Base-by-base conservation (phyloP, 2,888 invertebrate genomes). In the Chymomyza amoena region DNA sequence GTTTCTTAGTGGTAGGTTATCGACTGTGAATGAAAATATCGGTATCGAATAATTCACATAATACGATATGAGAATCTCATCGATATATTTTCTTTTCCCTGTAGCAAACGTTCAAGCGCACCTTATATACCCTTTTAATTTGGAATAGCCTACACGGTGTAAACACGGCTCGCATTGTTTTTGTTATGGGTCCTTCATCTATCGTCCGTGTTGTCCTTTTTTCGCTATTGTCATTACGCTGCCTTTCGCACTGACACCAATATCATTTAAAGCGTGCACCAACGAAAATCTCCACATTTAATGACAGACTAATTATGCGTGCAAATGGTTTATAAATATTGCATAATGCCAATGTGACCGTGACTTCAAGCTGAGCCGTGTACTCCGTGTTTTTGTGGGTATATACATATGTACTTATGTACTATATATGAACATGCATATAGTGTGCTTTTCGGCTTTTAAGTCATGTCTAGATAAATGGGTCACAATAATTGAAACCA, bases 281-380 rank as follows among this genome's bases (percentile, higher is more conserved):
- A 45, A 75, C 75, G 74, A 80, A 76, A 86, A 78, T 88, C 87
- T 87, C 89, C 81, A 82, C 84, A 83, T 89, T 89, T 89, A 89
- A 89, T 89, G 90, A 90, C 90, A 90, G 81, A 79, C 90, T 90
- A 90, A 90, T 90, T 90, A 90, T 90, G 90, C 89, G 90, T 89
- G 89, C 88, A 90, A 90, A 90, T 89, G 90, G 80, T 89, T 89
- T 89, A 90, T 90, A 90, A 90, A 90, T 90, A 89, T 90, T 90
- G 90, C 80, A 87, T 84, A 78, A 70, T 70, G 76, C 64, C 70
- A 69, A 64, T 36, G 64, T 73, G 87, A 74, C 79, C 79, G 67
- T 76, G 78, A 73, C 75, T 81, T 80, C 69, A 59, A 66, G 61
- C 64, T 59, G 54, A 66, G 73, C 50, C 32, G 32, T 32, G 4